Percentiles rank a stretch among this genome's conserved stretches.
phyloP scores from a whole-genome alignment of 2,113 vertebrate genomes.

The Mesitornis unicolor region DNA sequence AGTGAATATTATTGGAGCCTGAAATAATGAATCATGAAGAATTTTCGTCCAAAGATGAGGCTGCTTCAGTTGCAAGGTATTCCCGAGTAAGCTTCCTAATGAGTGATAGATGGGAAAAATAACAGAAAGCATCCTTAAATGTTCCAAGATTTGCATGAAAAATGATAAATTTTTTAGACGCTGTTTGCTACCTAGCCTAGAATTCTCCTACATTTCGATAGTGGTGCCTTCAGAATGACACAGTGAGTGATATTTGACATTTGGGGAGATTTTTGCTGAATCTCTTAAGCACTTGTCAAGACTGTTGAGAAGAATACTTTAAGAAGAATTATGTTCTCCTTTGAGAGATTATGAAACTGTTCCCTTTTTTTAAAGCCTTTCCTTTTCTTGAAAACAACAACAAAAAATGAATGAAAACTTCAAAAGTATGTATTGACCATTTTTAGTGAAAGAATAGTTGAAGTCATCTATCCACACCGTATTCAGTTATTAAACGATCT shows the following conservation, averaged over 20 bases:
- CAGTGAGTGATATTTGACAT: slow-evolving; percentile 65
- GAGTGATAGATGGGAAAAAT: slow-evolving; percentile 57
- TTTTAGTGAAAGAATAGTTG: neutral
- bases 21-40: slow-evolving; percentile 3
- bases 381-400: slow-evolving; percentile 33
- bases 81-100: slow-evolving; percentile 38
- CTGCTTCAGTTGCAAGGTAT: slow-evolving; percentile 7
- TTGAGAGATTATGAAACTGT: slow-evolving; percentile 24
- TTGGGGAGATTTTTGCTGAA: slow-evolving; percentile 50
- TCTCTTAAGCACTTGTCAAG: slow-evolving; percentile 53
- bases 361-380: slow-evolving; percentile 11
- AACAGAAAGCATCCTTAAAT: slow-evolving; percentile 30
- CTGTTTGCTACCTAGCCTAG: slow-evolving; percentile 62
- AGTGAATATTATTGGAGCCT: neutral
- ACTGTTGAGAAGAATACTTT: slow-evolving; percentile 27
- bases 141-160: slow-evolving; percentile 52
- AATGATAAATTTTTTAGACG: slow-evolving; percentile 37
- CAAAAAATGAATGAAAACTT: neutral
- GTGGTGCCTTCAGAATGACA: slow-evolving; percentile 51
- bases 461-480: neutral
- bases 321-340: slow-evolving; percentile 52
- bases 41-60: slow-evolving; percentile 42
- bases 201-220: slow-evolving; percentile 55
- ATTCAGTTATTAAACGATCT: neutral
- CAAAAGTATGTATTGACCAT: neutral